Evolutionary conservation across 2,888 invertebrate species (phyloP), one percentile per base, ranked within the genome.

Genomic region (Drosophila atroscutellata): DNA sequence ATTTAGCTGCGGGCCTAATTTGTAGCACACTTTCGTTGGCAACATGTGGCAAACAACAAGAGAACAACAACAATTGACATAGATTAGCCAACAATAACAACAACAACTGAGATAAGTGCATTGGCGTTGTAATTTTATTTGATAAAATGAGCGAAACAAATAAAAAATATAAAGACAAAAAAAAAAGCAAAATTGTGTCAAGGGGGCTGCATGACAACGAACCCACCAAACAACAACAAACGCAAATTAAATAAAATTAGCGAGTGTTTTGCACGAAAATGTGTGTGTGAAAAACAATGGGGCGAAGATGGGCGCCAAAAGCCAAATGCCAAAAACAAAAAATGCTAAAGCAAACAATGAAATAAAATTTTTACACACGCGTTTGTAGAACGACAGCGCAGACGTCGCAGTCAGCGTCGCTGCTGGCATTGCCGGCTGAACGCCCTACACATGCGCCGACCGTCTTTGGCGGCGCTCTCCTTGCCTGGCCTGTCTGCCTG

Each of bases 221-320:
- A 49, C 47, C 59, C 58, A 72, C 47, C 59, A 61, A 72, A 63
- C 69, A 74, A 49, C 39, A 49, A 50, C 52, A 56, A 65, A 47
- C 72, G 65, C 72, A 88, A 86, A 84, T 86, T 86, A 88, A 86
- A 88, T 86, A 64, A 86, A 86, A 88, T 88, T 86, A 86, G 84
- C 82, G 83, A 80, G 74, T 72, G 71, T 77, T 85, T 87, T 85
- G 85, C 85, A 87, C 85, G 75, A 75, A 81, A 84, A 71, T 75
- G 70, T 74, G 65, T 81, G 77, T 58, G 75, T 45, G 45, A 45
- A 63, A 80, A 77, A 75, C 78, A 80, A 80, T 76, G 71, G 63
- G 59, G 45, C 47, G 57, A 63, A 63, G 75, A 72, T 50, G 72
- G 52, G 56, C 61, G 61, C 68, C 64, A 77, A 61, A 70, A 64